These are phyloP conservation scores for Silurus glanis DNA, from an alignment of 2,113 vertebrate species.

Conservation along the genomic window DNA sequence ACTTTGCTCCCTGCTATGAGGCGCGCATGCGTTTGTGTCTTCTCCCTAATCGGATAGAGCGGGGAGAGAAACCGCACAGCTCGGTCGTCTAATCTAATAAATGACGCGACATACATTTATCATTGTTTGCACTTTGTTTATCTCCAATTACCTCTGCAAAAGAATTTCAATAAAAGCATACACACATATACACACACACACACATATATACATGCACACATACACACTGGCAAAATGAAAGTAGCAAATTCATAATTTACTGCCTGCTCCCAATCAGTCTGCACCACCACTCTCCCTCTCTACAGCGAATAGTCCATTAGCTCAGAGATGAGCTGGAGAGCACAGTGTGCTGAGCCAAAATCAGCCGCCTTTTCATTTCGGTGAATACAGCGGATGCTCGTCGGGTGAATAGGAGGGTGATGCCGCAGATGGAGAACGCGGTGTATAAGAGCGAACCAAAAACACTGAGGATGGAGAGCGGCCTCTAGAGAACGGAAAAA, in stretches of 20 bases:
- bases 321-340: constrained; percentile 29
- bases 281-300: constrained; percentile 21
- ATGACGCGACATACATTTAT: constrained; percentile 47
- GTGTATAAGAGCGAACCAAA: background rate
- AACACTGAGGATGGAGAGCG: constrained; percentile 45
- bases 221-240: constrained; percentile 22
- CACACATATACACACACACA: constrained; percentile 6
- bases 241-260: constrained; percentile 46
- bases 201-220: constrained; percentile 9
- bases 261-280: constrained; percentile 49
- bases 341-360: constrained; percentile 33
- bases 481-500: constrained; percentile 39
- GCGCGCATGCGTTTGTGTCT: constrained; percentile 3
- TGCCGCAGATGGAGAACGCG: constrained; percentile 2
- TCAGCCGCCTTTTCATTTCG: constrained; percentile 37
- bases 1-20: constrained; percentile 3
- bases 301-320: constrained; percentile 44
- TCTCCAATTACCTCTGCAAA: constrained; percentile 50
- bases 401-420: constrained; percentile 11
- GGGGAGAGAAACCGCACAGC: constrained; percentile 29
- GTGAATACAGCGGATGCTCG: constrained; percentile 30
- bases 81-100: constrained; percentile 37
- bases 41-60: constrained; percentile 48
- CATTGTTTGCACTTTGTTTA: constrained; percentile 55
- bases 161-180: constrained; percentile 47